A percentile compares a stretch with the other conserved stretches of the same genome.
phyloP scores from a whole-genome alignment of 2,888 invertebrate species.

The Melanophora roralis region DNA sequence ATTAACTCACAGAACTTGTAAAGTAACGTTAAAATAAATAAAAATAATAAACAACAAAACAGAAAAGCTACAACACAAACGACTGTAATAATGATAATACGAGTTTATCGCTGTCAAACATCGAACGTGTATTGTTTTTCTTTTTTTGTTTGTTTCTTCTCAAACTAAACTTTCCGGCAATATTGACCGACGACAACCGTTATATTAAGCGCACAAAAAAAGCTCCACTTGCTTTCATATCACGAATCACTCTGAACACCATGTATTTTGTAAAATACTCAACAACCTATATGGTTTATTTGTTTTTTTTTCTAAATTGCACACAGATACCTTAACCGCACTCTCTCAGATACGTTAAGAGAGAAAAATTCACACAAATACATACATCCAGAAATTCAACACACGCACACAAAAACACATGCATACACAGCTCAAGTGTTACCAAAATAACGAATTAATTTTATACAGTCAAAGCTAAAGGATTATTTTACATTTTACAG shows the following conservation, averaged over 20 bases:
- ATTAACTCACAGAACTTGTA: constrained; percentile 47
- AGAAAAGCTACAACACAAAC: constrained; percentile 11
- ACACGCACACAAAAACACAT: too few relatives aligned
- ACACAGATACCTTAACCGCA: constrained; percentile 40
- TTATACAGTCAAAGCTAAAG: too few relatives aligned
- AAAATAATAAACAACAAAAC: constrained; percentile 8
- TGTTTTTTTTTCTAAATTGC: constrained; percentile 41
- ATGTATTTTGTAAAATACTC: constrained; percentile 55
- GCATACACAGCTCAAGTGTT: too few relatives aligned
- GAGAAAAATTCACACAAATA: constrained; percentile 16
- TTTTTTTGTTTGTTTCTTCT: background rate
- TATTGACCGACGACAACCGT: constrained; percentile 43
- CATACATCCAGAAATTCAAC: background rate
- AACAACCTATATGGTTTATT: constrained; percentile 54
- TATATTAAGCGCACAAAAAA: constrained; percentile 43
- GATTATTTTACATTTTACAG: too few relatives aligned
- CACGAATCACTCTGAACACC: constrained; percentile 62
- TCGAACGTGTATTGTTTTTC: constrained; percentile 46
- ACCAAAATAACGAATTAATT: too few relatives aligned
- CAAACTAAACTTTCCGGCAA: constrained; percentile 46
- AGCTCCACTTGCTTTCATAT: constrained; percentile 62
- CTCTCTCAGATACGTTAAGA: constrained; percentile 11
- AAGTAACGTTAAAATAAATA: constrained; percentile 42
- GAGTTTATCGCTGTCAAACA: constrained; percentile 56
- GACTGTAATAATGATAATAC: constrained; percentile 47